These are phyloP conservation scores for Dicerorhinus sumatrensis DNA, from an alignment of 2,113 vertebrate species.

Conservation along the genomic window DNA sequence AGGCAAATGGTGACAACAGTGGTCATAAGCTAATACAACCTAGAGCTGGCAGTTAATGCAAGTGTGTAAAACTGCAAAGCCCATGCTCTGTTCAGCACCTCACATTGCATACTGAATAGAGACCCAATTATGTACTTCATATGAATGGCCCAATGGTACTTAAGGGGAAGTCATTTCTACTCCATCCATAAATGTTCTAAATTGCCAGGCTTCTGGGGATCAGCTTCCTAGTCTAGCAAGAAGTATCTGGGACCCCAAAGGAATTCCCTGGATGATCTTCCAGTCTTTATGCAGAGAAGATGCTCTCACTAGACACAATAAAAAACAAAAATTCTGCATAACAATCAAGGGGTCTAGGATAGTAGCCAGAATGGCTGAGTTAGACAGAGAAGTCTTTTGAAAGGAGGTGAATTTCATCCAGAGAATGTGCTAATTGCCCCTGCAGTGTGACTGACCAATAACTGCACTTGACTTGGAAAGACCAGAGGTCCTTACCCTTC, in stretches of 20 bases:
- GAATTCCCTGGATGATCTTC: background rate
- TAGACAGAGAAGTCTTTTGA: background rate
- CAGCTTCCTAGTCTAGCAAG: background rate
- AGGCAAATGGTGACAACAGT: background rate
- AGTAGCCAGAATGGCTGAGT: background rate
- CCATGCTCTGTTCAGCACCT: background rate
- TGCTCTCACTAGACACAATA: background rate
- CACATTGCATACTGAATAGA: background rate
- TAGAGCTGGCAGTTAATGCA: background rate
- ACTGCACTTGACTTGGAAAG: background rate
- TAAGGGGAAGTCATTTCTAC: background rate
- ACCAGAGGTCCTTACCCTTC: background rate
- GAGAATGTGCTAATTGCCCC: background rate
- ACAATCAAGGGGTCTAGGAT: background rate
- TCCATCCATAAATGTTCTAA: background rate
- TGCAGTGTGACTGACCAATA: background rate
- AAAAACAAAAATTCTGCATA: background rate
- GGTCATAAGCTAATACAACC: background rate
- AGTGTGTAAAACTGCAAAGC: background rate
- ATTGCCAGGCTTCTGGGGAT: background rate
- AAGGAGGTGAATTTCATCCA: background rate
- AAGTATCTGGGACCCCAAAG: background rate
- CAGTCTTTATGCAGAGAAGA: background rate
- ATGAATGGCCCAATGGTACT: background rate
- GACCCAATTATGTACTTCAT: background rate